Evolutionary conservation across 2,888 invertebrate genomes (phyloP).

Genomic region (Eudasyphora cyanicolor): DNA sequence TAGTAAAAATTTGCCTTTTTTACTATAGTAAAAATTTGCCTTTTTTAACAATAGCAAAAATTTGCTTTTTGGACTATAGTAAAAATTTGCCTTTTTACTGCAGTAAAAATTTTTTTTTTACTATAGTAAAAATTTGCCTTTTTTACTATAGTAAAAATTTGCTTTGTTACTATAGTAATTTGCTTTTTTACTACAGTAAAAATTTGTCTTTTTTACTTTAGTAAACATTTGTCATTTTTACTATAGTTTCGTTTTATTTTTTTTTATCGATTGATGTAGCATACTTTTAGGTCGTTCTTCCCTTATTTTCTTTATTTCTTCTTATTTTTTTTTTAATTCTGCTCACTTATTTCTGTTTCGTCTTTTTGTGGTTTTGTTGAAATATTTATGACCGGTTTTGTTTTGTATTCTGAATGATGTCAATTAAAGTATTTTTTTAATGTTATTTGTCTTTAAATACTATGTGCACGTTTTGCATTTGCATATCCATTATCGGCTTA

Average conservation of each 20-base stretch:
- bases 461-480: slow-evolving; percentile 11
- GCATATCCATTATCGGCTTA: slow-evolving; percentile 12
- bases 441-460: slow-evolving; percentile 7
- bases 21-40: neutral
- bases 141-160: neutral
- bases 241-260: no score
- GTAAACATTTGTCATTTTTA: neutral
- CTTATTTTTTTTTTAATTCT: neutral
- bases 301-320: neutral
- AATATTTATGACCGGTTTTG: slow-evolving; percentile 19
- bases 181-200: neutral
- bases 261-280: neutral
- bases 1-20: neutral
- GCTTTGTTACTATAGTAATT: neutral
- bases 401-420: neutral
- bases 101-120: neutral
- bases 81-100: neutral
- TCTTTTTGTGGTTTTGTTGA: neutral
- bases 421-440: slow-evolving; percentile 6
- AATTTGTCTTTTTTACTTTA: neutral
- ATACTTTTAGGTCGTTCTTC: neutral
- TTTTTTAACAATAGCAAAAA: neutral
- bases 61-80: neutral
- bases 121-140: neutral
- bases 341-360: neutral